phyloP scores from a whole-genome alignment of 2,888 invertebrate genomes.

The Ditylenchus weischeri region DNA sequence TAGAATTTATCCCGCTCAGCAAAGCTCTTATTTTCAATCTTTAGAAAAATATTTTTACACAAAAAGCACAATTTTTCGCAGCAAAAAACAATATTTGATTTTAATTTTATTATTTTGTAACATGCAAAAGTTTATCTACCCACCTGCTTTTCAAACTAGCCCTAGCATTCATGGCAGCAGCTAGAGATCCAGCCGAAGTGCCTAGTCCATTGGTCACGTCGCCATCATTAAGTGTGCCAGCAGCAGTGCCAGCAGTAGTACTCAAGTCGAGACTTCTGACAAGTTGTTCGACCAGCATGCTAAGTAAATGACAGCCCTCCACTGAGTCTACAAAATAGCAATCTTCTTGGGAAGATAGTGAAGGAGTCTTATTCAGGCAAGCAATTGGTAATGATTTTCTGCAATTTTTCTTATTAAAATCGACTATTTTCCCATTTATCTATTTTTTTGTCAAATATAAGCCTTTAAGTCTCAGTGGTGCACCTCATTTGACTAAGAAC shows the following conservation, averaged over 20 bases:
- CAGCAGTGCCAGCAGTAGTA: not conserved
- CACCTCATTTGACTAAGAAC: not conserved
- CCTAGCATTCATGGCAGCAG: constrained; percentile 6
- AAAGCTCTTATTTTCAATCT: too few species aligned
- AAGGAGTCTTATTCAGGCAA: too few species aligned
- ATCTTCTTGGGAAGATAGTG: constrained; percentile 3
- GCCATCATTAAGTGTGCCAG: too few species aligned
- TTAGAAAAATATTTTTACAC: too few species aligned
- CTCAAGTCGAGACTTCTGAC: constrained; percentile 17
- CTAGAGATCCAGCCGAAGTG: not conserved
- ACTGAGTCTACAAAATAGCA: constrained; percentile 38
- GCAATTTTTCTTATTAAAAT: not conserved
- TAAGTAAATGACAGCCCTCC: constrained; percentile 35
- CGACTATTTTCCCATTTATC: too few species aligned
- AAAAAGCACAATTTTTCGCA: too few species aligned
- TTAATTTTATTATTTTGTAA: too few species aligned
- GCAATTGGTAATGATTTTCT: constrained; percentile 11
- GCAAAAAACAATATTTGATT: too few species aligned
- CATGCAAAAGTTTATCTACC: not conserved
- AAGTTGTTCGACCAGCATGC: constrained; percentile 40
- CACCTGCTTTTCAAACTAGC: constrained; percentile 2
- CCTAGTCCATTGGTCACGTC: not conserved
- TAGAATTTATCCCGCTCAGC: too few species aligned
- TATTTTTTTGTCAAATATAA: not conserved
- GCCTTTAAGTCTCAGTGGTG: not conserved